Percentiles rank a stretch among this genome's conserved stretches.
These are phyloP conservation scores for Leptestheria dahalacensis DNA, from an alignment of 1,140 invertebrate genomes.

Conservation along the genomic window DNA sequence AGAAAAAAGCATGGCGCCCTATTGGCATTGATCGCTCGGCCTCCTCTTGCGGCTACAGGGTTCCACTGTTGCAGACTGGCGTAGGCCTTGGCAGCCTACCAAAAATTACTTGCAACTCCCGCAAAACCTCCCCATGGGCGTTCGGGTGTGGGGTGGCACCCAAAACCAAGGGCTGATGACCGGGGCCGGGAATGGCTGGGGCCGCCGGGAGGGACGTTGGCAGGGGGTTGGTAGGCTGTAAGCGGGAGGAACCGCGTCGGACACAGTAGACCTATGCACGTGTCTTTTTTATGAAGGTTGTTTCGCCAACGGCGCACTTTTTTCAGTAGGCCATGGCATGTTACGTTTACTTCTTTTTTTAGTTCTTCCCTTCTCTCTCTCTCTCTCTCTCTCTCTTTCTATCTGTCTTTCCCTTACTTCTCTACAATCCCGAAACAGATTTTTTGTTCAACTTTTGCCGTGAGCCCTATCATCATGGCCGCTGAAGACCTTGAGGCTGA, in stretches of 20 bases:
- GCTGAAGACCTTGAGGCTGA: too few relatives aligned
- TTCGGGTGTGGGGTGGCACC: too few relatives aligned
- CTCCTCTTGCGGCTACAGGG: background rate
- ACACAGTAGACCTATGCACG: constrained; percentile 14
- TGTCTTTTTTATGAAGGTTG: constrained; percentile 16
- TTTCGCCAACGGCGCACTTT: constrained; percentile 12
- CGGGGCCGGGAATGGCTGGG: too few relatives aligned
- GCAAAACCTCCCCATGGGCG: background rate
- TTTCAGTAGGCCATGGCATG: background rate
- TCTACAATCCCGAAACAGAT: too few relatives aligned
- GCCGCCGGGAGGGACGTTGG: background rate
- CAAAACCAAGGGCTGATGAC: too few relatives aligned
- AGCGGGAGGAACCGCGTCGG: background rate
- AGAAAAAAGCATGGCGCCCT: background rate
- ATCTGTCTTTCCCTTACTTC: background rate
- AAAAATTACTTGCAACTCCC: too few relatives aligned
- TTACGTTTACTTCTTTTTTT: background rate
- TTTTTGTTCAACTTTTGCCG: too few relatives aligned
- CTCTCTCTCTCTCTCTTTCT: background rate
- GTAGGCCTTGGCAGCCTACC: background rate
- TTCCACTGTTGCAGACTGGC: background rate
- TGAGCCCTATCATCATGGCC: too few relatives aligned
- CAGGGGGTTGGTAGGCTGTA: background rate
- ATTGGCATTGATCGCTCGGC: background rate
- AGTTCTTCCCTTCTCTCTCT: background rate